A percentile compares a stretch with the other conserved stretches of the same genome.
Evolutionary conservation across 2,888 invertebrate species (phyloP).

Genomic region (Polymixis lichenea): DNA sequence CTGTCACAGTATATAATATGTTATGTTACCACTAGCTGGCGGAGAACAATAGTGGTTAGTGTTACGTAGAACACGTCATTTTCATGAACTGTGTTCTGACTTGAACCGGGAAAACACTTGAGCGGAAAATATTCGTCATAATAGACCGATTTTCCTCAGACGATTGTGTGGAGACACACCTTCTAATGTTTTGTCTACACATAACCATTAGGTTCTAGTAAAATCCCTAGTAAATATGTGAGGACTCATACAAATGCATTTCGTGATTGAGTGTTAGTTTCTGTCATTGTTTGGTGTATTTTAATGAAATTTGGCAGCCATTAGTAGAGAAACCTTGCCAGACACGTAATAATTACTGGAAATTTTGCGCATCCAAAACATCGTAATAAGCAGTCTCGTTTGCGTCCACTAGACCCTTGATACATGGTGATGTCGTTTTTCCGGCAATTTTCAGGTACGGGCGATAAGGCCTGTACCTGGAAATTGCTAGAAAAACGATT

Average conservation of each 20-base stretch:
- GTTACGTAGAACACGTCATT: constrained; percentile 36
- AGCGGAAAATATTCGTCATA: constrained; percentile 27
- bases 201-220: not conserved
- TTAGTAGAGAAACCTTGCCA: not conserved
- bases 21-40: not conserved
- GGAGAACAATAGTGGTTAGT: constrained; percentile 8
- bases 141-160: constrained; percentile 39
- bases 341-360: not conserved
- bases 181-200: constrained; percentile 11
- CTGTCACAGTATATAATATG: too few species aligned
- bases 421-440: not conserved
- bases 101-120: constrained; percentile 55
- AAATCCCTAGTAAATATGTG: not conserved
- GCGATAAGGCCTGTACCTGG: not conserved
- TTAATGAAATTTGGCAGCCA: not conserved
- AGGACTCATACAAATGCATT: not conserved
- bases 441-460: not conserved
- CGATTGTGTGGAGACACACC: constrained; percentile 42
- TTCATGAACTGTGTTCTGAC: not conserved
- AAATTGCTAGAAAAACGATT: not conserved
- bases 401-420: not conserved
- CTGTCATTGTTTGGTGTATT: not conserved
- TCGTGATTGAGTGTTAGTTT: not conserved
- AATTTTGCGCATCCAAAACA: not conserved
- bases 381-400: not conserved